phyloP scores from a whole-genome alignment of 23 tunicate genomes.

The Oikopleura vanhoeffeni region DNA sequence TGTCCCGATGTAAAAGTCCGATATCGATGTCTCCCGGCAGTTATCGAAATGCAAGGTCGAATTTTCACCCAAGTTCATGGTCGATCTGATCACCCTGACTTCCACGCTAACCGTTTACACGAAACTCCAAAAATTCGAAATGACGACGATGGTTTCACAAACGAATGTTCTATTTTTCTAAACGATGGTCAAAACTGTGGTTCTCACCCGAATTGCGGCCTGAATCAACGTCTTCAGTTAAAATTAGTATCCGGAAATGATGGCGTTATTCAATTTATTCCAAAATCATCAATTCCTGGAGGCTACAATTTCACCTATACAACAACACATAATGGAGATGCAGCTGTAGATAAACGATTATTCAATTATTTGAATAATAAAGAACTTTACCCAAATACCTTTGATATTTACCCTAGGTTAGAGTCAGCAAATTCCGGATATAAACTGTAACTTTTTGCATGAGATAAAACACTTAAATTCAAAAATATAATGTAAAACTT shows the following conservation, averaged over 20 bases:
- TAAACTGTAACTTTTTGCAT: no score
- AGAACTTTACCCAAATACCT: not conserved
- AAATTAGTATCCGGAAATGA: not conserved
- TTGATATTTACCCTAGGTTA: not conserved
- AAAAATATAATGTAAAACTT: no score
- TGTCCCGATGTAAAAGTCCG: not conserved
- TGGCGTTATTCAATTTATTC: not conserved
- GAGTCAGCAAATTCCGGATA: no score
- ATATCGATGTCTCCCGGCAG: not conserved
- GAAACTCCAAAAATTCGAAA: not conserved
- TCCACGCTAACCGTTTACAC: not conserved
- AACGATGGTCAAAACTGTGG: not conserved
- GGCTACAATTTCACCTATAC: not conserved
- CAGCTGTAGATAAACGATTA: not conserved
- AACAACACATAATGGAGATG: not conserved
- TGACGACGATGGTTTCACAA: not conserved
- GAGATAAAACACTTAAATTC: no score
- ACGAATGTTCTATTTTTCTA: not conserved
- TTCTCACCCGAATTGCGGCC: not conserved
- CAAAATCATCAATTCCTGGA: not conserved
- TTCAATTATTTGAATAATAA: not conserved
- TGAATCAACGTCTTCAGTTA: not conserved
- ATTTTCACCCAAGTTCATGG: not conserved
- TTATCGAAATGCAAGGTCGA: not conserved
- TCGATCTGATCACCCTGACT: not conserved